A percentile compares a stretch with the other conserved stretches of the same genome.
Evolutionary conservation across 1,140 invertebrate species (phyloP).

Genomic region (Drosophila nebulosa): DNA sequence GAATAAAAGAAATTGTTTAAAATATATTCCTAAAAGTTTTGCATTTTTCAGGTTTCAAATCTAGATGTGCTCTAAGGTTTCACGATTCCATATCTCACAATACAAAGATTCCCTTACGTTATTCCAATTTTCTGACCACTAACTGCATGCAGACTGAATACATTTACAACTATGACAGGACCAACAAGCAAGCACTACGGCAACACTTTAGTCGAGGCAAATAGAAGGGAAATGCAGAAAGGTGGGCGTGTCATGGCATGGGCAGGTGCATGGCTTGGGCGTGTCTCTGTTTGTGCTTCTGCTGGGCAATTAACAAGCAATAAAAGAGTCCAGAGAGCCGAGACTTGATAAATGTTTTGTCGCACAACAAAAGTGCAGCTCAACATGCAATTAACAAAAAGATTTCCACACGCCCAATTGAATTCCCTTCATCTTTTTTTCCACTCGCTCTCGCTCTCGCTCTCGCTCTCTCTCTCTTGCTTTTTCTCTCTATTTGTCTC

Average conservation of each 20-base stretch:
- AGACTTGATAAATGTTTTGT: constrained; percentile 58
- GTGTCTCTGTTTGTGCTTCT: constrained; percentile 62
- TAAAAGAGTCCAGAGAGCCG: constrained; percentile 43
- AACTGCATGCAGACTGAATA: constrained; percentile 52
- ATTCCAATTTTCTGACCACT: constrained; percentile 28
- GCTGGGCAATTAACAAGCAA: constrained; percentile 75
- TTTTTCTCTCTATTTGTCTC: neutral
- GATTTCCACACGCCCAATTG: constrained; percentile 59
- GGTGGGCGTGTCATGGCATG: constrained; percentile 3
- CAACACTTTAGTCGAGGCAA: neutral
- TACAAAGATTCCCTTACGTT: neutral
- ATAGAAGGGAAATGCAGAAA: neutral
- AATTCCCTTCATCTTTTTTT: constrained; percentile 37
- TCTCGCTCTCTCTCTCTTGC: neutral
- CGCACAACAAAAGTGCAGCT: constrained; percentile 42
- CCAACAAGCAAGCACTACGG: neutral
- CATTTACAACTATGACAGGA: constrained; percentile 42
- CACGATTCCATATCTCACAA: too few species aligned
- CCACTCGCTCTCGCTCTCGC: neutral
- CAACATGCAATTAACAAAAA: constrained; percentile 59
- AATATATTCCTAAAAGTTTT: too few species aligned
- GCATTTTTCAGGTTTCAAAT: too few species aligned
- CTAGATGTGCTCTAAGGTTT: too few species aligned
- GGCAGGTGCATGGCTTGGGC: constrained; percentile 56
- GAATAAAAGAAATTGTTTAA: too few species aligned